Evolutionary conservation across 2,113 vertebrate genomes (phyloP).

Genomic region (Struthidea cinerea): DNA sequence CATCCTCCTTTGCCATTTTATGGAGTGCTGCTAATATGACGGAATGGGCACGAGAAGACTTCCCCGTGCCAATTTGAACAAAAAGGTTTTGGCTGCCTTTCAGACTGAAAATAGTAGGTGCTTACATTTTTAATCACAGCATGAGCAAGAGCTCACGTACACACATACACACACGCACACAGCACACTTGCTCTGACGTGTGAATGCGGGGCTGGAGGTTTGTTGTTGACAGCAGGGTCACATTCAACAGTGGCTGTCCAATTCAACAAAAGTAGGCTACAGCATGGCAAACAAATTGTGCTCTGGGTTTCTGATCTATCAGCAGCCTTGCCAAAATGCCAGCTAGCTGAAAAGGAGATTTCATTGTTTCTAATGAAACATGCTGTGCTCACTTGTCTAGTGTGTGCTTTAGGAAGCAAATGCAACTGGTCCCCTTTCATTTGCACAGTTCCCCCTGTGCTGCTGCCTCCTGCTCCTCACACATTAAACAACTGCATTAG

Average conservation of each 20-base stretch:
- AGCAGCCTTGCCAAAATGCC: conserved; percentile 47
- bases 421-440: neutral
- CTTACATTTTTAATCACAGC: conserved; percentile 69
- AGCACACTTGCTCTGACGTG: neutral
- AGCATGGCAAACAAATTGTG: conserved; percentile 36
- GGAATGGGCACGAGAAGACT: neutral
- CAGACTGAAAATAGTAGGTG: conserved; percentile 78
- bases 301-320: conserved; percentile 32
- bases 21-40: neutral
- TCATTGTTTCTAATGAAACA: conserved; percentile 62
- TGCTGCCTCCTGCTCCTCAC: neutral
- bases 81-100: conserved; percentile 70
- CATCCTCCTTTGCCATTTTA: neutral
- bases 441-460: neutral
- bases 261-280: conserved; percentile 53
- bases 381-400: conserved; percentile 36
- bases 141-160: conserved; percentile 79
- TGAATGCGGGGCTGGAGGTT: conserved; percentile 24
- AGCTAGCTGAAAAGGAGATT: conserved; percentile 55
- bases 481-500: neutral
- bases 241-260: conserved; percentile 31
- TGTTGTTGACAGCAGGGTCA: conserved; percentile 29
- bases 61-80: conserved; percentile 52
- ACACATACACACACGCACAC: neutral
- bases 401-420: conserved; percentile 24